Percentiles rank a stretch among this genome's conserved stretches.
phyloP scores from a whole-genome alignment of 1,140 invertebrate species.

The Catajapyx aquilonaris region DNA sequence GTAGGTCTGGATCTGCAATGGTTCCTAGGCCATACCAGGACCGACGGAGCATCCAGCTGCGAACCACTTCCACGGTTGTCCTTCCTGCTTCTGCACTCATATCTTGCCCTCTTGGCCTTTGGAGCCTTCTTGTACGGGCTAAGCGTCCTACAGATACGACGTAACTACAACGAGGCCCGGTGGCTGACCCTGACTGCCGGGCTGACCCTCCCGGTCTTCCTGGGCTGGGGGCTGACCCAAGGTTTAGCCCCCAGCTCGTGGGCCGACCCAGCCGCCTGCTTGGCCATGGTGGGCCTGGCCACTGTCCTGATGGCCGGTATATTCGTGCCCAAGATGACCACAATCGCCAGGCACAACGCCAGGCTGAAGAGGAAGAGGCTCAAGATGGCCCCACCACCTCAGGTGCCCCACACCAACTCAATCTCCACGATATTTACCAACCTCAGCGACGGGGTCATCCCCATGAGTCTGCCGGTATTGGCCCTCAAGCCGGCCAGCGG shows the following conservation, averaged over 20 bases:
- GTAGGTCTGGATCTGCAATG: slow-evolving; percentile 14
- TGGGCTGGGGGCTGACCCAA: slow-evolving; percentile 16
- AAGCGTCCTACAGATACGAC: slow-evolving; percentile 17
- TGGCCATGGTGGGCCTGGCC: slow-evolving; percentile 15
- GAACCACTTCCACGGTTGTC: slow-evolving; percentile 11
- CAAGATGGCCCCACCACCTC: slow-evolving; percentile 11
- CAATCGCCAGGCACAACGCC: slow-evolving; percentile 15
- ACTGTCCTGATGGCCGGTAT: slow-evolving; percentile 16
- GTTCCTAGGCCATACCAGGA: slow-evolving; percentile 10
- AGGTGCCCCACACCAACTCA: slow-evolving; percentile 12
- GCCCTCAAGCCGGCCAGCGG: not conserved
- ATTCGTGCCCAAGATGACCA: slow-evolving; percentile 18
- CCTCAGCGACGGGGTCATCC: not conserved
- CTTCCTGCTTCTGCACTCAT: slow-evolving; percentile 18
- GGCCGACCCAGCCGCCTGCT: slow-evolving; percentile 15
- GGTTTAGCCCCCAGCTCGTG: slow-evolving; percentile 12
- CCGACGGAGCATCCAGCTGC: slow-evolving; percentile 6
- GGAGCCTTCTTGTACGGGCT: slow-evolving; percentile 16
- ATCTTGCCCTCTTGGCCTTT: slow-evolving; percentile 16
- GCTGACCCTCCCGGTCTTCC: slow-evolving; percentile 15
- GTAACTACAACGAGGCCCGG: slow-evolving; percentile 19
- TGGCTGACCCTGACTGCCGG: slow-evolving; percentile 17
- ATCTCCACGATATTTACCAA: slow-evolving; percentile 13
- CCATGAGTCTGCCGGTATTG: not conserved
- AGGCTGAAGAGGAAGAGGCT: slow-evolving; percentile 12